These are phyloP conservation scores for Trematocara marginatum DNA, from an alignment of 2,113 vertebrate genomes.

Conservation along the genomic window DNA sequence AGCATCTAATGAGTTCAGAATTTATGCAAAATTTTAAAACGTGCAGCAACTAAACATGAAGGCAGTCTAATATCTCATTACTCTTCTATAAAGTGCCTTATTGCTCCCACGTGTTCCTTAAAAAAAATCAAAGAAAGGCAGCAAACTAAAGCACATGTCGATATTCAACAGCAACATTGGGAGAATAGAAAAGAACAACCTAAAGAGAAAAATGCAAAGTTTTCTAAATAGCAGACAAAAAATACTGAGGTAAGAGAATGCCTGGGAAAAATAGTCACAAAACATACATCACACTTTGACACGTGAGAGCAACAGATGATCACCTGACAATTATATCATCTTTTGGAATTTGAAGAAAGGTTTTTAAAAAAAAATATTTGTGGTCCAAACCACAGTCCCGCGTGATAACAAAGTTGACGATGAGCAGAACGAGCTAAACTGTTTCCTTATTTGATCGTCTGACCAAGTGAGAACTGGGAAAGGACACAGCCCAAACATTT, in stretches of 20 bases:
- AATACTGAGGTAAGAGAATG: not conserved
- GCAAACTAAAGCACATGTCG: conserved; percentile 36
- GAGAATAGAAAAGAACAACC: not conserved
- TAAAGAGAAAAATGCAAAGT: conserved; percentile 15
- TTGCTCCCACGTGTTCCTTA: not conserved
- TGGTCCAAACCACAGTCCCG: not conserved
- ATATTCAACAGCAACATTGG: not conserved
- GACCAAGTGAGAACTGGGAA: not conserved
- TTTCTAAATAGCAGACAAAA: not conserved
- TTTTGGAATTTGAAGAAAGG: conserved; percentile 4
- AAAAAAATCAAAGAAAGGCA: conserved; percentile 12
- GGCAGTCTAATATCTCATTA: not conserved
- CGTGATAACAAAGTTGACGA: not conserved
- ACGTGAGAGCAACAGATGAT: conserved; percentile 8
- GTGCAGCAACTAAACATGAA: not conserved
- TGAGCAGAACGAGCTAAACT: conserved; percentile 5
- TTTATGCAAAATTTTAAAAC: not conserved
- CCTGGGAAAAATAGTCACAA: not conserved
- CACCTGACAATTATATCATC: conserved; percentile 23
- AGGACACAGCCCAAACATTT: not conserved
- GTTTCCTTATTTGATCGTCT: not conserved
- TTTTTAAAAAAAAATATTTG: not conserved
- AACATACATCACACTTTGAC: not conserved
- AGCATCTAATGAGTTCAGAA: not conserved
- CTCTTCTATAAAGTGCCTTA: not conserved